These are phyloP conservation scores for Eudemis profundana DNA, from an alignment of 2,888 invertebrate genomes.

Conservation along the genomic window DNA sequence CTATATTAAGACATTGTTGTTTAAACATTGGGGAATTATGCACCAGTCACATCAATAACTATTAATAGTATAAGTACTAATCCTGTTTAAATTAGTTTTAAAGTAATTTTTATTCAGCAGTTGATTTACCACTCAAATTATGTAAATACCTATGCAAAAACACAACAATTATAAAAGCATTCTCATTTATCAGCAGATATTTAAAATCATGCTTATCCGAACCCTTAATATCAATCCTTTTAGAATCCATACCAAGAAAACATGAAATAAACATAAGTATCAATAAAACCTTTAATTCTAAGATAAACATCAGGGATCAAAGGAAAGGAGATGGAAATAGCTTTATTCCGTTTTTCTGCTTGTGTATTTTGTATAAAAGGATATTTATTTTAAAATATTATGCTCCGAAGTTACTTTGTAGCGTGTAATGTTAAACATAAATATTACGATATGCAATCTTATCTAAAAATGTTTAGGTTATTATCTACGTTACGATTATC, in stretches of 20 bases:
- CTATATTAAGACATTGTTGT: no score
- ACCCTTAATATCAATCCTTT: constrained; percentile 16
- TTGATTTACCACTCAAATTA: neutral
- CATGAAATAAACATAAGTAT: constrained; percentile 10
- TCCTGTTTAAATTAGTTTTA: no score
- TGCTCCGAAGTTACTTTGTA: no score
- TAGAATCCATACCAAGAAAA: neutral
- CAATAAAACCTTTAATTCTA: constrained; percentile 10
- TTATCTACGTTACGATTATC: no score
- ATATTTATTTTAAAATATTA: neutral
- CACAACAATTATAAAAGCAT: neutral
- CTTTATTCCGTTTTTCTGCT: neutral
- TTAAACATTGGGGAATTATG: no score
- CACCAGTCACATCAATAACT: no score
- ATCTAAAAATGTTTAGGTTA: no score
- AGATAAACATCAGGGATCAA: constrained; percentile 17
- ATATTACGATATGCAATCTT: no score
- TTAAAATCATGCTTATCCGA: neutral
- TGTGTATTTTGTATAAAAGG: neutral
- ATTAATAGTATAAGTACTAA: no score
- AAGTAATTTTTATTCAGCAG: no score
- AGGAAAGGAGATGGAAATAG: constrained; percentile 9
- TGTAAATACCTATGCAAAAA: neutral
- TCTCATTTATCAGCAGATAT: neutral
- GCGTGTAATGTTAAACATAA: no score